These are phyloP conservation scores for Cistogaster globosa DNA, from an alignment of 2,888 invertebrate species.

Conservation along the genomic window DNA sequence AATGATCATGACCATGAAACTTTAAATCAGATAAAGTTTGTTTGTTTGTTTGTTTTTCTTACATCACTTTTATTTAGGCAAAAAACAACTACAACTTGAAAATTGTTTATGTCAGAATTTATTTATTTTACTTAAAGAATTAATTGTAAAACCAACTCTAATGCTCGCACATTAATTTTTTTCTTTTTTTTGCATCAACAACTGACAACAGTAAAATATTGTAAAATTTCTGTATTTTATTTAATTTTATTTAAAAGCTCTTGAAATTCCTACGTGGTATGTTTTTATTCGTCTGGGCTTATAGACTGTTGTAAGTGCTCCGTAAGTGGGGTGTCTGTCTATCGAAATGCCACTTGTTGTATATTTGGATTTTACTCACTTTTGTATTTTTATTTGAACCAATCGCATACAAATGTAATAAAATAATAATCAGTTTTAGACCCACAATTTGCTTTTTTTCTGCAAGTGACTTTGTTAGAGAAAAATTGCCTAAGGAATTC, in stretches of 20 bases:
- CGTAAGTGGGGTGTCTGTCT: slow-evolving; percentile 1
- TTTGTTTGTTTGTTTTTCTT: neutral
- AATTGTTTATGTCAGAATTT: neutral
- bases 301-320: slow-evolving; percentile 5
- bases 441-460: slow-evolving; percentile 43
- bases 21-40: slow-evolving; percentile 18
- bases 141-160: too few relatives aligned
- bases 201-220: neutral
- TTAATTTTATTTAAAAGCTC: slow-evolving; percentile 39
- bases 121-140: too few relatives aligned
- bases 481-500: slow-evolving; percentile 16
- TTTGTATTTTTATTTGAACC: slow-evolving; percentile 52
- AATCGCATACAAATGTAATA: slow-evolving; percentile 69
- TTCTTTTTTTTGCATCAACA: neutral
- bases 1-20: slow-evolving; percentile 64
- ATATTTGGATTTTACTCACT: slow-evolving; percentile 21
- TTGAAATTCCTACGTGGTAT: slow-evolving; percentile 41
- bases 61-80: neutral
- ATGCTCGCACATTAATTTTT: neutral
- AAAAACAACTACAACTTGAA: slow-evolving; percentile 9
- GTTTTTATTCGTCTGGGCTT: slow-evolving; percentile 9
- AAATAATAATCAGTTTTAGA: slow-evolving; percentile 72
- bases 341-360: slow-evolving; percentile 70
- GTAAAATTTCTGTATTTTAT: neutral
- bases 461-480: slow-evolving; percentile 21